Evolutionary conservation across 2,888 invertebrate species (phyloP).

Genomic region (Patella depressa): DNA sequence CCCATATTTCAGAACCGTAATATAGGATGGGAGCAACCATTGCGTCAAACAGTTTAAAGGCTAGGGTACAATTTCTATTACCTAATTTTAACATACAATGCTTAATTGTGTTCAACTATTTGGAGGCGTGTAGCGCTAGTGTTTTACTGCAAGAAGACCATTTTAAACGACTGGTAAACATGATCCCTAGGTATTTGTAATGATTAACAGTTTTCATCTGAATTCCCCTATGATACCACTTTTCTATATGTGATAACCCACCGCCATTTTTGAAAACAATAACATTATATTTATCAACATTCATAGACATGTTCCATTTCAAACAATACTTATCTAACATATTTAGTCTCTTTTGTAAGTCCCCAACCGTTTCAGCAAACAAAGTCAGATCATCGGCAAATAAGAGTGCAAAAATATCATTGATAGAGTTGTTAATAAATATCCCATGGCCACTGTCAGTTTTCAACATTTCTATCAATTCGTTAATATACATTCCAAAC

Average conservation of each 20-base stretch:
- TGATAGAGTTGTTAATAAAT: slow-evolving; percentile 4
- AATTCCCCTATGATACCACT: slow-evolving; percentile 7
- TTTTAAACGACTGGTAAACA: not conserved
- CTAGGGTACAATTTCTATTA: not conserved
- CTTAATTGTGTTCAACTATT: not conserved
- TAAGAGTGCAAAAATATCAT: slow-evolving; percentile 20
- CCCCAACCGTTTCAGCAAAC: slow-evolving; percentile 27
- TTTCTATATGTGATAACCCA: slow-evolving; percentile 26
- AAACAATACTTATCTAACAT: slow-evolving; percentile 26
- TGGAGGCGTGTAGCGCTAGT: not conserved
- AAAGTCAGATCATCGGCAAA: slow-evolving; percentile 39
- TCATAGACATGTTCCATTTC: slow-evolving; percentile 25
- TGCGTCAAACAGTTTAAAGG: not conserved
- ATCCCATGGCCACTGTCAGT: not conserved
- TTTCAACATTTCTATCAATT: slow-evolving; percentile 3
- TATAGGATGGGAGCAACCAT: not conserved
- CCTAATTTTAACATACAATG: not conserved
- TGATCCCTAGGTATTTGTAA: not conserved
- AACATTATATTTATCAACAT: slow-evolving; percentile 30
- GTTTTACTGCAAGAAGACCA: not conserved
- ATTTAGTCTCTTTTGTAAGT: slow-evolving; percentile 30
- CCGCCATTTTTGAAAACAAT: slow-evolving; percentile 31
- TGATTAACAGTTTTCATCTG: not conserved
- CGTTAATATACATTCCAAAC: slow-evolving; percentile 2
- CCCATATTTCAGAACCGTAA: not conserved